Evolutionary conservation across 2,797 vertebrate species (phyloP).

Genomic region (Furcifer pardalis): DNA sequence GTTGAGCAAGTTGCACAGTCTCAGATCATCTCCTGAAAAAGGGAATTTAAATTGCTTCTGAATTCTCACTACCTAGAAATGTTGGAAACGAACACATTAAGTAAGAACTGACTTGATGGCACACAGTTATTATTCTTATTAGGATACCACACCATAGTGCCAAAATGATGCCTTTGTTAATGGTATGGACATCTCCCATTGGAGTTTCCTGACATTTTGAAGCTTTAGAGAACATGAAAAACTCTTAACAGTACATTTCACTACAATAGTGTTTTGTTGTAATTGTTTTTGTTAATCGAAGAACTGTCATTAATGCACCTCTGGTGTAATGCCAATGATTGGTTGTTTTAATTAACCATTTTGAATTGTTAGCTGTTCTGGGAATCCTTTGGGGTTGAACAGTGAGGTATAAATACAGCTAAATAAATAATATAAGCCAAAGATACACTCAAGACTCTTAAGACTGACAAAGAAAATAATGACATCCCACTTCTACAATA

Average conservation of each 20-base stretch:
- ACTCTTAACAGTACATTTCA: too few species aligned
- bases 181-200: not conserved
- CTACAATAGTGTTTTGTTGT: too few species aligned
- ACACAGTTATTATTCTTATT: too few species aligned
- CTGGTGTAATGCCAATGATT: not conserved
- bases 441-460: not conserved
- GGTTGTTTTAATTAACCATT: not conserved
- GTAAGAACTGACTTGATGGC: too few species aligned
- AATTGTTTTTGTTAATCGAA: not conserved
- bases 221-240: not conserved
- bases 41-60: too few species aligned
- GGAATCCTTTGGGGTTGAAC: not conserved
- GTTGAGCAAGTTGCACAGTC: too few species aligned
- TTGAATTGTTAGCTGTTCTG: not conserved
- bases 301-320: not conserved
- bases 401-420: not conserved
- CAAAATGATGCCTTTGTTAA: not conserved
- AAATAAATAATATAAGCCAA: not conserved
- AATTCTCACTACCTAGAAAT: too few species aligned
- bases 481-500: not conserved
- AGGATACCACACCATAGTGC: not conserved
- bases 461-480: slow-evolving; percentile 12
- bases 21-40: too few species aligned
- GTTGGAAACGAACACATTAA: too few species aligned
- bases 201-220: not conserved